Percentiles rank a stretch among this genome's conserved stretches.
These are phyloP conservation scores for Germaria angustata DNA, from an alignment of 2,888 invertebrate species.

Conservation along the genomic window DNA sequence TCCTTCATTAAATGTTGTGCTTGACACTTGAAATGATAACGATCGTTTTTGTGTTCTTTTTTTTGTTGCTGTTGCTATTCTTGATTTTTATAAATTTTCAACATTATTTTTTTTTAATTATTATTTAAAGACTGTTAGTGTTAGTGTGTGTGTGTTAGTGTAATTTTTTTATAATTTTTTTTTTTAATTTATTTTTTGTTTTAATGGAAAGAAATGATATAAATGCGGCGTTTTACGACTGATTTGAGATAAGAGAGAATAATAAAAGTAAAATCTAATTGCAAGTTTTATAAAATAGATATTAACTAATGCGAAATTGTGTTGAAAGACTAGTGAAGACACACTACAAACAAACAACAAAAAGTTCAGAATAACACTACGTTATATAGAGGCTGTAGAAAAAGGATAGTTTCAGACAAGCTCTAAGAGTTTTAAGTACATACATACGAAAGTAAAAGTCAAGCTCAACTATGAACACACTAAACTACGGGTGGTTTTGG, in stretches of 20 bases:
- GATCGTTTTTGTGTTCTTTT: not conserved
- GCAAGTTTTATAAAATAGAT: not conserved
- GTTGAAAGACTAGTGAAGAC: constrained; percentile 34
- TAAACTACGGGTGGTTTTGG: constrained; percentile 58
- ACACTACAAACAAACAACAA: constrained; percentile 52
- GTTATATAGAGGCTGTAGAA: not conserved
- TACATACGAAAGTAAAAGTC: constrained; percentile 44
- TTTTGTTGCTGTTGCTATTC: too few relatives aligned
- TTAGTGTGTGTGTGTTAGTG: not conserved
- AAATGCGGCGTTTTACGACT: constrained; percentile 52
- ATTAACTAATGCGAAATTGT: constrained; percentile 1
- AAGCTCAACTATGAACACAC: constrained; percentile 65
- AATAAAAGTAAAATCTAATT: constrained; percentile 36
- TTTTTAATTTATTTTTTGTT: constrained; percentile 8
- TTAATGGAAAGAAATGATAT: constrained; percentile 42
- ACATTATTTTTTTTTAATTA: not conserved
- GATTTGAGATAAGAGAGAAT: constrained; percentile 19
- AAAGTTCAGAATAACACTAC: constrained; percentile 28
- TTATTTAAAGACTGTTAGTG: not conserved
- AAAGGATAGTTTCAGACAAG: constrained; percentile 62
- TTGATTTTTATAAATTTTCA: not conserved
- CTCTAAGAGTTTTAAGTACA: constrained; percentile 45
- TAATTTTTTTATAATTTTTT: not conserved
- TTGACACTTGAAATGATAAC: constrained; percentile 54
- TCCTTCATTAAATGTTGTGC: constrained; percentile 24